These are phyloP conservation scores for Ganaspis brasiliensis DNA, from an alignment of 2,888 invertebrate genomes.

Conservation along the genomic window DNA sequence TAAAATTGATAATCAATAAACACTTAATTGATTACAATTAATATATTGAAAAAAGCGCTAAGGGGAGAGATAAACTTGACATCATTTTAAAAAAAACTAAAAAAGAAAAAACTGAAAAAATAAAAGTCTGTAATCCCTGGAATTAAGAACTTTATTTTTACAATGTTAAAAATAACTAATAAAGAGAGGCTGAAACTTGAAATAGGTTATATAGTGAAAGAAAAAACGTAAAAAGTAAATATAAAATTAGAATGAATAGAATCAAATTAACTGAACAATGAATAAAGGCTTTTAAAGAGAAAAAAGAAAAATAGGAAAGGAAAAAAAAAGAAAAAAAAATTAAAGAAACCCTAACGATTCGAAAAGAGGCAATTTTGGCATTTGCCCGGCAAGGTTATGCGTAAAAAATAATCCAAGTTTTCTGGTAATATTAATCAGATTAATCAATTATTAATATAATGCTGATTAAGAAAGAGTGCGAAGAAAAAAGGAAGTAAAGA, in stretches of 20 bases:
- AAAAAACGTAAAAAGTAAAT: constrained; percentile 59
- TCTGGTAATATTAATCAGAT: constrained; percentile 65
- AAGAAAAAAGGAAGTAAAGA: constrained; percentile 64
- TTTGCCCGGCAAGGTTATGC: constrained; percentile 19
- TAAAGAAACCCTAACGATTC: not conserved
- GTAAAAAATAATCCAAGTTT: constrained; percentile 36
- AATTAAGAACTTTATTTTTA: no score
- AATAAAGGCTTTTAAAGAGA: constrained; percentile 31
- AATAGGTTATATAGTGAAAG: no score
- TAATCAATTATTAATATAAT: constrained; percentile 69
- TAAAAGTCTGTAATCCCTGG: no score
- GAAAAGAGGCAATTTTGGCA: not conserved
- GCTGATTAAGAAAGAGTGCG: constrained; percentile 74
- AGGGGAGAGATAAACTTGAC: no score
- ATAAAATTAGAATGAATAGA: constrained; percentile 58
- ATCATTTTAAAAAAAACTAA: no score
- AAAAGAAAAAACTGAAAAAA: no score
- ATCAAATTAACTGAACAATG: constrained; percentile 52
- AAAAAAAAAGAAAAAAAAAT: constrained; percentile 37
- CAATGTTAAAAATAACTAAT: no score
- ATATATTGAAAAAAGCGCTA: no score
- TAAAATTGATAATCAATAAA: no score
- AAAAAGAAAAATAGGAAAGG: constrained; percentile 50
- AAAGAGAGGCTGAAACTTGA: no score
- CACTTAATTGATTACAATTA: no score